Base-by-base conservation (phyloP, 2,888 invertebrate species). In the Drosophila prostipennis region DNA sequence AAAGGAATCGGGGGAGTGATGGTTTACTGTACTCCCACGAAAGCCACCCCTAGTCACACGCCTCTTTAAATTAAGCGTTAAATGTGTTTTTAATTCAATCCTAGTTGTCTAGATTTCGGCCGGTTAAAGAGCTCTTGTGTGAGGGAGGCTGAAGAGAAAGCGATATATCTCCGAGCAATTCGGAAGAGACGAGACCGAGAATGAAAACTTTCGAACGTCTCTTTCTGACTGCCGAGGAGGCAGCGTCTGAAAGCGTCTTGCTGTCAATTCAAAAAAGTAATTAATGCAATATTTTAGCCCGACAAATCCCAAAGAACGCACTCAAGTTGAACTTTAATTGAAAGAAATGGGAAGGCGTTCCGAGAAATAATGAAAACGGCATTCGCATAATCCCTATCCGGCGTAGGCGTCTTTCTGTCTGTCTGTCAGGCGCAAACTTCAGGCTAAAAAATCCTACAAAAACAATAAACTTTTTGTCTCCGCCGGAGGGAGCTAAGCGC, bases 391-490 rank as follows among this genome's bases (percentile, higher is more conserved):
- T 77, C 69, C 55, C 63, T 46, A 55, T 48, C 52, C 68, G 36
- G 52, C 59, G 48, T 56, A 67, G 60, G 64, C 72, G 72, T 74
- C 78, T 83, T 78, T 26, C 26, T 83, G 78, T 29, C 29, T 29
- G 29, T 75, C 82, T 84, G 86, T 83, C 79, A 81, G 80, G 77
- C 69, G 77, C 78, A 78, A 79, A 74, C 78, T 86, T 77, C 64
- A 40, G 59, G 72, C 61, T 69, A 42, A 77, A 73, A 69, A 67
- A 68, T 71, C 57, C 54, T 48, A 43, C 54, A 71, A 65, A 63
- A 57, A 69, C 67, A 71, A 72, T 70, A 74, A 76, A 76, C 61
- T 80, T 78, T 79, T 63, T 73, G 65, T 54, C 52, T 51, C 45
- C 52, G 64, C 67, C 65, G 51, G 57, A 57, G 68, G 77, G 65